phyloP scores from a whole-genome alignment of 2,797 vertebrate genomes.

The Triplophysa bombifrons region DNA sequence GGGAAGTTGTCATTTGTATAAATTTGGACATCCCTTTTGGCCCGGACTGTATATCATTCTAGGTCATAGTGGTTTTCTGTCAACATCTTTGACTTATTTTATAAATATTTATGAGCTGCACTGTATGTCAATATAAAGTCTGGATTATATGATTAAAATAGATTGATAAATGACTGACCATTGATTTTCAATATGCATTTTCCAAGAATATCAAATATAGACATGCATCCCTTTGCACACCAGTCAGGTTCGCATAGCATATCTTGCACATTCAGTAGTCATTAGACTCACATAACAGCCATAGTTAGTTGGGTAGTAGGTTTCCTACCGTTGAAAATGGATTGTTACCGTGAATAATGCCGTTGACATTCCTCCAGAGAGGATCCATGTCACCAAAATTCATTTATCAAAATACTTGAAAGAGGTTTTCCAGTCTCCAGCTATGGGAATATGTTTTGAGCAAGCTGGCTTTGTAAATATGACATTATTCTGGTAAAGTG shows the following conservation, averaged over 20 bases:
- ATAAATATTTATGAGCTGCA: neutral
- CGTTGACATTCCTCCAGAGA: neutral
- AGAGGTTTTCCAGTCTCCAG: neutral
- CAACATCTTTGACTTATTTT: neutral
- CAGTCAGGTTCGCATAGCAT: neutral
- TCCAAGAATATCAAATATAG: neutral
- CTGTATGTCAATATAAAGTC: neutral
- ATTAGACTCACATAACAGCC: neutral
- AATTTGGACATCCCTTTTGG: too few species aligned
- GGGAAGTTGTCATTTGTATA: too few species aligned
- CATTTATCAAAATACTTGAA: neutral
- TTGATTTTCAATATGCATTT: neutral
- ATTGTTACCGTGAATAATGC: neutral
- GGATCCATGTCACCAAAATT: neutral
- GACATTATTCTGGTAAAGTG: neutral
- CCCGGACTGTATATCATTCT: neutral
- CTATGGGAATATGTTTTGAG: neutral
- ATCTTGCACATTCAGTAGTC: neutral
- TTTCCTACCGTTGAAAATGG: neutral
- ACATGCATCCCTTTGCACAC: neutral
- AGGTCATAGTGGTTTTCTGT: neutral
- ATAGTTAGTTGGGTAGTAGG: conserved; percentile 2
- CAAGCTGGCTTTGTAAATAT: too few species aligned
- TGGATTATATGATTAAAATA: neutral
- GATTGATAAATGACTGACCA: neutral